These are phyloP conservation scores for Rotaria macrura DNA, from an alignment of 2,888 invertebrate species.

Conservation along the genomic window DNA sequence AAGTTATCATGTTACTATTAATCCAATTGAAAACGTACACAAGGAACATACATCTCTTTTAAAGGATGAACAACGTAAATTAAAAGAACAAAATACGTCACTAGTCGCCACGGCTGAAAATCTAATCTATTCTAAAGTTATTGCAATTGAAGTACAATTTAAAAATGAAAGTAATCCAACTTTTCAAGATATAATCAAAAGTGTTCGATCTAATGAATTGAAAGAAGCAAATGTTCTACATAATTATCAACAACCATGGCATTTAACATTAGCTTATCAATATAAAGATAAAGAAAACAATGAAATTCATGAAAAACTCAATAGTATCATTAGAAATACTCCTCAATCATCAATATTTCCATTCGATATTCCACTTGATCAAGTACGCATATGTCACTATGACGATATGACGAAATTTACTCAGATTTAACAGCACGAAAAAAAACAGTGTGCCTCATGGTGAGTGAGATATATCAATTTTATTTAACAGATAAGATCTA, in stretches of 20 bases:
- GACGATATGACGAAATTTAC: background rate
- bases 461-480: background rate
- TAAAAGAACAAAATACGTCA: background rate
- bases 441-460: background rate
- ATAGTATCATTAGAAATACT: background rate
- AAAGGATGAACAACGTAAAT: background rate
- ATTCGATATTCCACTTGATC: background rate
- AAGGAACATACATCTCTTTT: background rate
- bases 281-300: background rate
- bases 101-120: background rate
- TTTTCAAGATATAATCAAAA: background rate
- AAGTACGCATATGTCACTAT: background rate
- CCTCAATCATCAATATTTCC: background rate
- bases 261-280: conserved; percentile 6
- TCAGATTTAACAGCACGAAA: background rate
- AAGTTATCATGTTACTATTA: background rate
- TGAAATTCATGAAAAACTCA: background rate
- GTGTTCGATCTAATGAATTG: background rate
- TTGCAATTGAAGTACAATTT: background rate
- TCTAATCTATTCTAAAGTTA: background rate
- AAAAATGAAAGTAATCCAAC: background rate
- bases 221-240: background rate
- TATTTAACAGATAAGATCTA: background rate
- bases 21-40: background rate
- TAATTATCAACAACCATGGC: background rate